Base-by-base conservation (phyloP, 2,797 vertebrate genomes). In the Lates japonicus region DNA sequence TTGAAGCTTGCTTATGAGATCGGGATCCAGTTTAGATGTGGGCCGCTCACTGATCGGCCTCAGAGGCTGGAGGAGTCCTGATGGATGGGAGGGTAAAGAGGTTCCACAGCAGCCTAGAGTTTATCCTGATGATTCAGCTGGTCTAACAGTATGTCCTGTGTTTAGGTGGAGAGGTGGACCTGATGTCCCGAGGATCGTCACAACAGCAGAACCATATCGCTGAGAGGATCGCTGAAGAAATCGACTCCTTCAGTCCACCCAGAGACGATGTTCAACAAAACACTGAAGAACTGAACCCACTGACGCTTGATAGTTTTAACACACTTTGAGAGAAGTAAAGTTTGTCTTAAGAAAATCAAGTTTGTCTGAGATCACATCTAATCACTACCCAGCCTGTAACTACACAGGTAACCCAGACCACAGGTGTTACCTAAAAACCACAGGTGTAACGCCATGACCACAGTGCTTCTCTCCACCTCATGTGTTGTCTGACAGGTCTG, bases 11-110 rank as follows among this genome's bases (percentile, higher is more conserved):
- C n/a, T 68, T 99, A 97, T 0, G 98, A 99, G 84, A 97, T 97
- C 67, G 98, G 98, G 1, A 95, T 97, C 80, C 98, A 99, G 96
- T 98, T 63, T 99, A 98, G 98, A 99, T 35, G 74, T 99, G 4
- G 97, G 98, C 97, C 0, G 93, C 0, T 96, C 96, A 1, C 83
- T 99, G 75, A 96, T 99, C 0, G n/a, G 94, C 99, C 33, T 94
- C 95, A 0, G 98, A 99, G 90, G 97, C 98, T 0, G 98, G 98
- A 0, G 98, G 98, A 0, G 95, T 99, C 0, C 91, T 99, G 42
- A 84, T 97, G 84, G 98, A 99, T 44, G 93, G 19, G 95, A 96
- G 42, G 98, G 98, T 98, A 59, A 82, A 1, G 31, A 22, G 0
- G 2, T 1, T 17, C 10, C 3, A 2, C 10, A 17, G n/a, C 60